Conservation (phyloP, 2,888 invertebrate species). For the Caenorhabditis drosophilae region DNA sequence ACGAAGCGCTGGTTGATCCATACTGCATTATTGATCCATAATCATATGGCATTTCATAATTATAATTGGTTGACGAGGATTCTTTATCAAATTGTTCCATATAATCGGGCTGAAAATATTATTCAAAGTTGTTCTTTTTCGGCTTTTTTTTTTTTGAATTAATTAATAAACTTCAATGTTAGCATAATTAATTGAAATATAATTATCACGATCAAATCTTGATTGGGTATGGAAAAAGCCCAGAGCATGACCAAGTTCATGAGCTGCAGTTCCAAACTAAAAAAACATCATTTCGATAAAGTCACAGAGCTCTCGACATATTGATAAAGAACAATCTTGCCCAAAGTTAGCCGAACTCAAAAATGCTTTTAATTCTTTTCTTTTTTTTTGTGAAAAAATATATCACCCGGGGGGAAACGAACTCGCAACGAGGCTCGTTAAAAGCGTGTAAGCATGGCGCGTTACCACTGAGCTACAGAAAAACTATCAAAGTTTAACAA, state of each 20-base stretch:
- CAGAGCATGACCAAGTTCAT: constrained; percentile 61
- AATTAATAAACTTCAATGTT: constrained; percentile 43
- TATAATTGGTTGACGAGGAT: constrained; percentile 54
- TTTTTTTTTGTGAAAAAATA: too few relatives aligned
- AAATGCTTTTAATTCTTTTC: too few relatives aligned
- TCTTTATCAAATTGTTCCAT: constrained; percentile 62
- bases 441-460: too few relatives aligned
- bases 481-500: background rate
- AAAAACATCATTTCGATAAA: background rate
- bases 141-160: too few relatives aligned
- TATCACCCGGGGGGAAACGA: too few relatives aligned
- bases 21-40: constrained; percentile 64
- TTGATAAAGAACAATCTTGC: too few relatives aligned
- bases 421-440: too few relatives aligned
- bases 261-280: constrained; percentile 46
- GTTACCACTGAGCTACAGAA: too few relatives aligned
- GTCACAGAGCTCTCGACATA: too few relatives aligned
- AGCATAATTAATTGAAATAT: constrained; percentile 28
- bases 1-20: constrained; percentile 47
- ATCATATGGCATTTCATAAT: constrained; percentile 62
- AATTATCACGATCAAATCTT: constrained; percentile 33
- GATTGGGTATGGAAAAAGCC: constrained; percentile 61
- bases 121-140: background rate
- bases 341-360: too few relatives aligned
- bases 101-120: constrained; percentile 34